Base-by-base conservation (phyloP, 2,888 invertebrate species). In the Stenurella melanura region DNA sequence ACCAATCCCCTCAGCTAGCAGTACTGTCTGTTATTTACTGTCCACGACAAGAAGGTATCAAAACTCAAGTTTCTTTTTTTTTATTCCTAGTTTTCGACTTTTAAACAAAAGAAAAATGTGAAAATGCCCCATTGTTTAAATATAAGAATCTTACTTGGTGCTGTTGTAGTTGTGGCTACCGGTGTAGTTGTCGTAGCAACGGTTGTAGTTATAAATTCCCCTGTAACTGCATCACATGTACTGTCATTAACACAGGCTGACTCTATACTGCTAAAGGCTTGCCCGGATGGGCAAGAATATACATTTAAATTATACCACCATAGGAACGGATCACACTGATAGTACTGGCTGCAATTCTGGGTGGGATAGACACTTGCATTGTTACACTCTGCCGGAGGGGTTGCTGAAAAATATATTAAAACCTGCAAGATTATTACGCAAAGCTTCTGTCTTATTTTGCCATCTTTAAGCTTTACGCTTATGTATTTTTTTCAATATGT, bases 251-350 rank as follows among this genome's bases (percentile, higher is more conserved):
- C 60, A 15, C 71, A 67, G 17, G n/a, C 34, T 12, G 21, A 10
- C 17, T 21, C 1, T 17, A 42, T 30, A 21, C 30, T 60, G 58
- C 15, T 60, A 54, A 75, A 82, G 6, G 74, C 56, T 50, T 76
- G 17, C 12, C 80, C 81, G 0, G 69, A 30, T 1, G 73, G 58
- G 73, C 82, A 82, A 18, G 50, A 77, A n/a, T 50, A 54, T 9
- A 60, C 7, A 4, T 74, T 75, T 3, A 79, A 66, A 12, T 80
- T 76, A 69, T 78, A 80, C 70, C 79, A 80, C 82, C 82, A 82
- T n/a, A 75, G 0, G n/a, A 76, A 60, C 18, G 69, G 30, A n/a
- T 67, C 54, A 26, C 74, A 74, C 30, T 74, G 58, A 12, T 50
- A 74, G 30, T 74, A 74, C 21, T 74, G 58, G 18, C 60, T 66